A percentile compares a stretch with the other conserved stretches of the same genome.
These are phyloP conservation scores for Bufo bufo DNA, from an alignment of 2,113 vertebrate genomes.

Conservation along the genomic window DNA sequence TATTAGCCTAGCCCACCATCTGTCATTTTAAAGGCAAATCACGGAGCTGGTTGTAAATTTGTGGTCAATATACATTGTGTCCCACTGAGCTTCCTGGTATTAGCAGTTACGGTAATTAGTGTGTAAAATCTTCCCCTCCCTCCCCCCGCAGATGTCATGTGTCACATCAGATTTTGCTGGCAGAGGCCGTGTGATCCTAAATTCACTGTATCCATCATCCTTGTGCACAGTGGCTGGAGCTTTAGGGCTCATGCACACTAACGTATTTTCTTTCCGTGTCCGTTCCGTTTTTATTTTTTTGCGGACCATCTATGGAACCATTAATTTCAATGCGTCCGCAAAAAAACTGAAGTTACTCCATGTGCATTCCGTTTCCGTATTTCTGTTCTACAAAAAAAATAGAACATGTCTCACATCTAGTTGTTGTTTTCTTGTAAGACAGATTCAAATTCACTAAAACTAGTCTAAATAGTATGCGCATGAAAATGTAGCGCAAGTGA, in stretches of 20 bases:
- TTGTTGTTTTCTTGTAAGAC: too few relatives aligned
- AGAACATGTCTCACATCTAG: too few relatives aligned
- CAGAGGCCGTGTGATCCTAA: not conserved
- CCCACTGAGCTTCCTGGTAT: slow-evolving; percentile 67
- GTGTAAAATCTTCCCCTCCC: slow-evolving; percentile 67
- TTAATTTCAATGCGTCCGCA: too few relatives aligned
- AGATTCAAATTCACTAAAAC: too few relatives aligned
- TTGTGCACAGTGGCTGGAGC: not conserved
- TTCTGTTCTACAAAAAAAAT: too few relatives aligned
- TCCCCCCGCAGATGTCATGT: slow-evolving; percentile 70
- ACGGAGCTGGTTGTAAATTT: slow-evolving; percentile 66
- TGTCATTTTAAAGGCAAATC: slow-evolving; percentile 66
- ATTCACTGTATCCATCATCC: not conserved
- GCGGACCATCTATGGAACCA: too few relatives aligned
- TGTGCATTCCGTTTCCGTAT: too few relatives aligned
- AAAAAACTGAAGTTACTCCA: too few relatives aligned
- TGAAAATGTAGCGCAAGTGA: too few relatives aligned
- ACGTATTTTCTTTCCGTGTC: not conserved
- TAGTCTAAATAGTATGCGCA: too few relatives aligned
- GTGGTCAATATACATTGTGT: slow-evolving; percentile 67
- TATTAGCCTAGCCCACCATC: slow-evolving; percentile 64
- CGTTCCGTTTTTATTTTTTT: too few relatives aligned
- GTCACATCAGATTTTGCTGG: slow-evolving; percentile 66
- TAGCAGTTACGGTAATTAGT: slow-evolving; percentile 72
- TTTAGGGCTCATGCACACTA: not conserved